Conservation (phyloP, 2,797 vertebrate genomes). For the Muscicapa striata region DNA sequence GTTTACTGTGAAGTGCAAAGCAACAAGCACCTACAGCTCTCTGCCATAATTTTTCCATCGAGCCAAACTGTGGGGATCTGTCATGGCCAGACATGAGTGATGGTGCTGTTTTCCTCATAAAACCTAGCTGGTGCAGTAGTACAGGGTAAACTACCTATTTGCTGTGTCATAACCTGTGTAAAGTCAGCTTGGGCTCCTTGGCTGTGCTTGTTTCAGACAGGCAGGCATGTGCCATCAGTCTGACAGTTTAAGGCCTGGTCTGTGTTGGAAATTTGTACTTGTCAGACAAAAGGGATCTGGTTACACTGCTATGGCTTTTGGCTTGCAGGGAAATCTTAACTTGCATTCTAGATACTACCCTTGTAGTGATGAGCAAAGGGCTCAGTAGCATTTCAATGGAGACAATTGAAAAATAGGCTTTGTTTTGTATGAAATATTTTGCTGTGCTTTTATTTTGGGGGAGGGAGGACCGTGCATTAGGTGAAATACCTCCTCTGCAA, state of each 20-base stretch:
- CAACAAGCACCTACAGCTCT: background rate
- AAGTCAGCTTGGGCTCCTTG: background rate
- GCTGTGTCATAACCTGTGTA: background rate
- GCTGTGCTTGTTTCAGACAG: background rate
- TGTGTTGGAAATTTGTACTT: background rate
- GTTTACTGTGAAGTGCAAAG: conserved; percentile 26
- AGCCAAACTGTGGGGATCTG: background rate
- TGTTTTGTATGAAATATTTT: conserved; percentile 7
- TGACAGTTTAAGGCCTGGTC: background rate
- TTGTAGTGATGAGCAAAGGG: background rate
- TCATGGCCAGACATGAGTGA: background rate
- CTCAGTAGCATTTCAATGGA: background rate
- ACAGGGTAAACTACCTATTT: background rate
- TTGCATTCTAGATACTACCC: background rate
- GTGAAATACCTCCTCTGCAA: background rate
- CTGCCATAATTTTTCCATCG: background rate
- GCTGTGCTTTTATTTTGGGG: background rate
- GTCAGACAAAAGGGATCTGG: background rate
- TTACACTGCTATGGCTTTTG: background rate
- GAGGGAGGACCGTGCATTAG: background rate
- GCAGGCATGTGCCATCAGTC: background rate
- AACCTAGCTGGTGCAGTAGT: background rate
- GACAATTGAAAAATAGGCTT: background rate
- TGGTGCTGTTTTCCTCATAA: background rate
- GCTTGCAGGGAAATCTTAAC: background rate